Evolutionary conservation across 2,797 vertebrate species (phyloP).

Genomic region (Karalla daura): DNA sequence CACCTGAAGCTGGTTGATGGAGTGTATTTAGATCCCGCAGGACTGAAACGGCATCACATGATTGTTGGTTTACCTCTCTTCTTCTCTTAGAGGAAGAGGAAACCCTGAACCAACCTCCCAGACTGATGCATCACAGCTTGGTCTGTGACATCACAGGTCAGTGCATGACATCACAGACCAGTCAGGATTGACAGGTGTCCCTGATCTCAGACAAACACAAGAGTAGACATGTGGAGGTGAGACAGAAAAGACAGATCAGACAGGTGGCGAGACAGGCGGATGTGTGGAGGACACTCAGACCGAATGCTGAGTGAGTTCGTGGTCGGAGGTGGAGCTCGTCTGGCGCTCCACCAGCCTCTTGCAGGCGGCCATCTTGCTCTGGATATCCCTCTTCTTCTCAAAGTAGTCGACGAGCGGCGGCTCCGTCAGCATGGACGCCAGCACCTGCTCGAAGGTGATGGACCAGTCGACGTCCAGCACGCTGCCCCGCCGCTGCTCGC

Average conservation of each 20-base stretch:
- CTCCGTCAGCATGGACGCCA: constrained; percentile 95
- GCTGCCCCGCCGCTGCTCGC: constrained; percentile 81
- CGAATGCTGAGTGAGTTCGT: constrained; percentile 85
- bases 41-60: no score
- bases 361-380: constrained; percentile 84
- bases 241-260: neutral
- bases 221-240: no score
- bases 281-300: constrained; percentile 68
- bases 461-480: constrained; percentile 92
- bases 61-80: neutral
- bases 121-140: neutral
- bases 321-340: constrained; percentile 91
- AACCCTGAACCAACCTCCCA: neutral
- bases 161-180: neutral
- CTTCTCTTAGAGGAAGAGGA: neutral
- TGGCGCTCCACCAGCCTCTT: constrained; percentile 92
- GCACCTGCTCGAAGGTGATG: constrained; percentile 96
- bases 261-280: no score
- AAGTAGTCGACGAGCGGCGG: constrained; percentile 95
- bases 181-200: neutral
- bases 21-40: no score
- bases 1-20: neutral
- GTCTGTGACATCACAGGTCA: neutral
- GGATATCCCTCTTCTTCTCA: constrained; percentile 90
- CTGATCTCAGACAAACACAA: no score